Percentiles rank a stretch among this genome's conserved stretches.
Evolutionary conservation across 2,113 vertebrate genomes (phyloP).

Genomic region (Calcarius ornatus): DNA sequence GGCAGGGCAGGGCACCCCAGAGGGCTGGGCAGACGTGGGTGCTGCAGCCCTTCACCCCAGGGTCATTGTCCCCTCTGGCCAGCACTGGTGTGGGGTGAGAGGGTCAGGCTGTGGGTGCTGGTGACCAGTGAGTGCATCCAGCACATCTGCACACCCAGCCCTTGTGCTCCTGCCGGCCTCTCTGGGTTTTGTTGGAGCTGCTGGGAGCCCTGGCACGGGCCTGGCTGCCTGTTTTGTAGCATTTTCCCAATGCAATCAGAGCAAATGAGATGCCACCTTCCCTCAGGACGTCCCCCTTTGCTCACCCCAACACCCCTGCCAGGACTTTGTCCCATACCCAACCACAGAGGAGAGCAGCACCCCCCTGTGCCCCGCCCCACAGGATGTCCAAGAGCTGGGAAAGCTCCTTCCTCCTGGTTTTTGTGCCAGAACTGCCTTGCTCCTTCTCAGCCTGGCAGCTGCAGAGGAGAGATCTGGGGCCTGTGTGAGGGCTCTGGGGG

Average conservation of each 20-base stretch:
- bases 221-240: neutral
- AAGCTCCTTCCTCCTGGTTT: neutral
- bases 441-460: neutral
- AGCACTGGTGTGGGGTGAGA: neutral
- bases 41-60: fast-evolving
- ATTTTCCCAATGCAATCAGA: neutral
- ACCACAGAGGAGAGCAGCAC: neutral
- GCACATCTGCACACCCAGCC: fast-evolving
- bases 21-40: fast-evolving
- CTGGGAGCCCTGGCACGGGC: neutral
- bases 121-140: neutral
- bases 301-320: neutral
- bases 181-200: neutral
- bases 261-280: neutral
- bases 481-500: neutral
- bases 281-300: neutral
- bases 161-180: neutral
- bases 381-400: neutral
- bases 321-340: too few species aligned
- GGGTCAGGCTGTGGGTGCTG: neutral
- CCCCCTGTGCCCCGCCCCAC: neutral
- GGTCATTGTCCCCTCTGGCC: neutral
- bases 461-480: neutral
- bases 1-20: neutral
- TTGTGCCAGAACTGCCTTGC: neutral